Conservation (phyloP, 1,140 invertebrate genomes). For the Holcopasites calliopsidis region DNA sequence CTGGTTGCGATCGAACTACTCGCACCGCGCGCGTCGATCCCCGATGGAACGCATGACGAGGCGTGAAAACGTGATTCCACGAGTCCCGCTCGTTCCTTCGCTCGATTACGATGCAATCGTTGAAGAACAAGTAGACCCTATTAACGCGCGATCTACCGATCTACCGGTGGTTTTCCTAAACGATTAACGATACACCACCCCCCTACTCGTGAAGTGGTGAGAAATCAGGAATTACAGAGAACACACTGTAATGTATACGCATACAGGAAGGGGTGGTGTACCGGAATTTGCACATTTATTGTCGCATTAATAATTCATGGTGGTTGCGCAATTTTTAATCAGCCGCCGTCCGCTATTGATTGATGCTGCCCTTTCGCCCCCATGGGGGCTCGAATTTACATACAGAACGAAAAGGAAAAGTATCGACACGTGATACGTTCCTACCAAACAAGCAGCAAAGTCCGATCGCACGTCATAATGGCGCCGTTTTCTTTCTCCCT, state of each 20-base stretch:
- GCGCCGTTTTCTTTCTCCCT: slow-evolving; percentile 63
- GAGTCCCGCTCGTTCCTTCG: neutral
- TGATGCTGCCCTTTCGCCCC: slow-evolving; percentile 72
- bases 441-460: slow-evolving; percentile 65
- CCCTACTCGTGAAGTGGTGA: too few species aligned
- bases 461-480: slow-evolving; percentile 71
- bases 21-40: neutral
- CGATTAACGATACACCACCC: too few species aligned
- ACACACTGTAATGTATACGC: slow-evolving; percentile 16
- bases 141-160: too few species aligned
- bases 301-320: slow-evolving; percentile 75
- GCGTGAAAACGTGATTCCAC: slow-evolving; percentile 21
- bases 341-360: slow-evolving; percentile 75
- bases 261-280: slow-evolving; percentile 49
- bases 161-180: neutral
- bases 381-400: slow-evolving; percentile 73
- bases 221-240: slow-evolving; percentile 48
- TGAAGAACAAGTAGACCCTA: too few species aligned
- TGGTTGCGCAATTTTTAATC: slow-evolving; percentile 76
- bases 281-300: slow-evolving; percentile 73
- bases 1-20: too few species aligned
- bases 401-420: slow-evolving; percentile 75
- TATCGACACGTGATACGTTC: slow-evolving; percentile 71
- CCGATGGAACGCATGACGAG: neutral
- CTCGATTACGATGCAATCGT: slow-evolving; percentile 5